Evolutionary conservation across 2,113 vertebrate genomes (phyloP), one percentile per base, ranked within the genome.

Genomic region (Illadopsis cleaveri): DNA sequence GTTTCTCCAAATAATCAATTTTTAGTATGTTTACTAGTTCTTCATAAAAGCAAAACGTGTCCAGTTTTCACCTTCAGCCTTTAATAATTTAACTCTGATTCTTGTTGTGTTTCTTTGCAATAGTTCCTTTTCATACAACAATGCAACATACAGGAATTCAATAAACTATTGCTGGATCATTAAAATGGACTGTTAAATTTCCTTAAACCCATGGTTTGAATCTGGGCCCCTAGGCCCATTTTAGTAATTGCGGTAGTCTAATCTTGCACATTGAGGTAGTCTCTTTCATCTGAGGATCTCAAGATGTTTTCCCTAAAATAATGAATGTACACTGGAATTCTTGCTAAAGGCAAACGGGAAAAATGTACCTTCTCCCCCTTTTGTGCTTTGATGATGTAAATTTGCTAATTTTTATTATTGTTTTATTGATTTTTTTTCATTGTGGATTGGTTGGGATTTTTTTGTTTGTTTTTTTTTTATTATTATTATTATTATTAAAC

Each of bases 281-380:
- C 51, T 87, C 65, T 90, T 96, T 93, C 83, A 94, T 94, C 88
- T 83, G 35, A 86, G 40, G n/a, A 83, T 88, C 76, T 88, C 76
- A 68, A 83, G 54, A 78, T 88, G 12, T 78, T 93, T 90, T 86
- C 82, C 61, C 44, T 84, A 72, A 86, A 92, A 83, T 86, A 89
- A 79, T 37, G 48, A 81, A 90, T 45, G 30, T 75, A 50, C 9
- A 7, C 25, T 66, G 57, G 65, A 94, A 95, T 83, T 89, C 75
- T 88, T 82, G 30, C 79, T 37, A 56, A 79, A 62, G 77, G 86
- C 66, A 82, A 94, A 93, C 65, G 27, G 48, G 31, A 65, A 93
- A 86, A 95, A 70, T 40, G 30, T 31, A 57, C 25, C 4, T 47
- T 78, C 12, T 86, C 10, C 8, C 3, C 12, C 6, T 62, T 83